Conservation (phyloP, 2,888 invertebrate species). For the Ommatoiulus sabulosus region DNA sequence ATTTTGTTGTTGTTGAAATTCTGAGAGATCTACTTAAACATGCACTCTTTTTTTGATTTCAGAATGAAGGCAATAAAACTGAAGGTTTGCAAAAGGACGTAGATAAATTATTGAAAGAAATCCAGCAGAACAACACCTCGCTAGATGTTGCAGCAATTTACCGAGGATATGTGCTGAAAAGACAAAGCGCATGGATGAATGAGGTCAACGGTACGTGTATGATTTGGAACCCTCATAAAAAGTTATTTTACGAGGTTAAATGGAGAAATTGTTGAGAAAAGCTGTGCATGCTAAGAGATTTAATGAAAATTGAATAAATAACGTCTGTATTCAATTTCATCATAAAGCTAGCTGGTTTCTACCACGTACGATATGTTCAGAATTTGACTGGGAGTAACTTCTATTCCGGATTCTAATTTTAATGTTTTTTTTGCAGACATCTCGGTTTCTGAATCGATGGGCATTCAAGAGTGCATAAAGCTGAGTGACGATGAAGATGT, state of each 20-base stretch:
- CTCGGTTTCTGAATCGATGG: not conserved
- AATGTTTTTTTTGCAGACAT: not conserved
- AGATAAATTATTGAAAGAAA: not conserved
- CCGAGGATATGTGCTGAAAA: not conserved
- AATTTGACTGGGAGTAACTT: too few relatives aligned
- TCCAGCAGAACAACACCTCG: not conserved
- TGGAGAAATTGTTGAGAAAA: too few relatives aligned
- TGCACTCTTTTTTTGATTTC: not conserved
- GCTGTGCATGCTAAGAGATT: too few relatives aligned
- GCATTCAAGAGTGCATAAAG: not conserved
- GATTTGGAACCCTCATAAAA: too few relatives aligned
- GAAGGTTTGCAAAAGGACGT: not conserved
- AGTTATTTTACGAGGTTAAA: too few relatives aligned
- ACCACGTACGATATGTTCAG: too few relatives aligned
- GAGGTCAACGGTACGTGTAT: not conserved
- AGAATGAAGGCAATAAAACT: not conserved
- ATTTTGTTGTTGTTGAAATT: too few relatives aligned
- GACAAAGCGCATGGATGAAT: not conserved
- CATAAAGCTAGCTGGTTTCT: too few relatives aligned
- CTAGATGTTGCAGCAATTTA: not conserved
- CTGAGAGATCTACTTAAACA: too few relatives aligned
- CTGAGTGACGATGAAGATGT: not conserved
- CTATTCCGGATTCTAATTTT: too few relatives aligned
- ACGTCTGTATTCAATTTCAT: too few relatives aligned
- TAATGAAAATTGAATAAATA: too few relatives aligned